A percentile compares a stretch with the other conserved stretches of the same genome.
These are phyloP conservation scores for Sorex fumeus DNA, from an alignment of 2,113 vertebrate genomes.

Conservation along the genomic window DNA sequence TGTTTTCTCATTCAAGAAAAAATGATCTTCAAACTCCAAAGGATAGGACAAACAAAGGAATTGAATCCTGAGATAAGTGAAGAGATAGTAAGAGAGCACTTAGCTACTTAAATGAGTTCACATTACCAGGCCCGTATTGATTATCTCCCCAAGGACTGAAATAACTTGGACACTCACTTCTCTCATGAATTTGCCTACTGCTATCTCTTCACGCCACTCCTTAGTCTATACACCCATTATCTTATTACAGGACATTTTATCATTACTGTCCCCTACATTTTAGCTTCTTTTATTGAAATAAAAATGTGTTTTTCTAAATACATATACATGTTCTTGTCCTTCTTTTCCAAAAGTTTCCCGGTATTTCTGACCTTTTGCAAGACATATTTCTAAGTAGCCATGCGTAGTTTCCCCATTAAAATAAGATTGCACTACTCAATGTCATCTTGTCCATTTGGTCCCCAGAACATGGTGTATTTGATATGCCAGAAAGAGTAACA, in stretches of 20 bases:
- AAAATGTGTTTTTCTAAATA: not conserved
- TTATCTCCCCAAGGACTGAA: slow-evolving; percentile 69
- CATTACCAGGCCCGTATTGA: slow-evolving; percentile 67
- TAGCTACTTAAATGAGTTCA: slow-evolving; percentile 76
- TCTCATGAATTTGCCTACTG: not conserved
- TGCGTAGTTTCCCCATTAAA: rapidly evolving
- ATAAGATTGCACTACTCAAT: not conserved
- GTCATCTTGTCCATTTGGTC: too few relatives aligned
- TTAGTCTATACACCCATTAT: not conserved
- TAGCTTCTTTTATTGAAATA: not conserved
- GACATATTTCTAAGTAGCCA: rapidly evolving
- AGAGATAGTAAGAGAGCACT: slow-evolving; percentile 78
- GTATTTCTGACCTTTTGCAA: not conserved
- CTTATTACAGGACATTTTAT: not conserved
- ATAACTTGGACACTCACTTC: slow-evolving; percentile 48
- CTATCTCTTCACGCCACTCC: not conserved
- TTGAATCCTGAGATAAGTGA: slow-evolving; percentile 77
- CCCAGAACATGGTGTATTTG: too few relatives aligned
- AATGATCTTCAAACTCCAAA: slow-evolving; percentile 80
- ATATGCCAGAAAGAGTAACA: too few relatives aligned
- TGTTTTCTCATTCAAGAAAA: slow-evolving; percentile 83
- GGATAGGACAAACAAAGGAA: slow-evolving; percentile 84
- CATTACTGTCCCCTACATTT: not conserved
- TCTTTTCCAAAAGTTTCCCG: not conserved
- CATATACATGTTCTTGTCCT: rapidly evolving